A percentile compares a stretch with the other conserved stretches of the same genome.
Conservation (phyloP, 2,113 vertebrate species). For the Corvus moneduloides region DNA sequence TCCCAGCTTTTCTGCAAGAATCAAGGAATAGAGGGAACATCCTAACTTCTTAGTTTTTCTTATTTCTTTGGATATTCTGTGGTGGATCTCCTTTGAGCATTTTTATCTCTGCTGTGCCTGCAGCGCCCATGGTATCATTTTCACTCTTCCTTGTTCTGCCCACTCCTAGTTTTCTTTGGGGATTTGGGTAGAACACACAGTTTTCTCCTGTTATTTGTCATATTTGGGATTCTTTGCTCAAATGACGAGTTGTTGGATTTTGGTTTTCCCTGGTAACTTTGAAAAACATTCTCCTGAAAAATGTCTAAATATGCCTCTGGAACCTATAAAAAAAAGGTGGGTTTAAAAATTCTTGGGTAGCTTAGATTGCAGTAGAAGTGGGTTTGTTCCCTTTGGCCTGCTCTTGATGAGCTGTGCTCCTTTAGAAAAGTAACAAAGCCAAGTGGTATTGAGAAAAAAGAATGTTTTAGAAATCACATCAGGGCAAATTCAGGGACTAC, state of each 20-base stretch:
- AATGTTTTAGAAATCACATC: not conserved
- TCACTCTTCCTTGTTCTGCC: not conserved
- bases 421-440: not conserved
- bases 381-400: not conserved
- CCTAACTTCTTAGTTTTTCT: not conserved
- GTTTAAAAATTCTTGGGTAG: not conserved
- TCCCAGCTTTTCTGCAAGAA: not conserved
- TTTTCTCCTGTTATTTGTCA: not conserved
- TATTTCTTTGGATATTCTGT: not conserved
- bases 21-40: not conserved
- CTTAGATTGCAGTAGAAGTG: not conserved
- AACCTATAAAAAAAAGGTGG: not conserved
- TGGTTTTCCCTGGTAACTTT: not conserved
- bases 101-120: not conserved
- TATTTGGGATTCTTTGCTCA: not conserved
- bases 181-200: not conserved
- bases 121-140: not conserved
- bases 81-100: not conserved
- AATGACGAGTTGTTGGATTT: not conserved
- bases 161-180: not conserved
- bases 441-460: not conserved
- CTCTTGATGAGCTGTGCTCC: not conserved
- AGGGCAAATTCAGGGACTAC: not conserved
- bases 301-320: not conserved
- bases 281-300: not conserved